Base-by-base conservation (phyloP, 2,888 invertebrate genomes). In the Graphium colonna region DNA sequence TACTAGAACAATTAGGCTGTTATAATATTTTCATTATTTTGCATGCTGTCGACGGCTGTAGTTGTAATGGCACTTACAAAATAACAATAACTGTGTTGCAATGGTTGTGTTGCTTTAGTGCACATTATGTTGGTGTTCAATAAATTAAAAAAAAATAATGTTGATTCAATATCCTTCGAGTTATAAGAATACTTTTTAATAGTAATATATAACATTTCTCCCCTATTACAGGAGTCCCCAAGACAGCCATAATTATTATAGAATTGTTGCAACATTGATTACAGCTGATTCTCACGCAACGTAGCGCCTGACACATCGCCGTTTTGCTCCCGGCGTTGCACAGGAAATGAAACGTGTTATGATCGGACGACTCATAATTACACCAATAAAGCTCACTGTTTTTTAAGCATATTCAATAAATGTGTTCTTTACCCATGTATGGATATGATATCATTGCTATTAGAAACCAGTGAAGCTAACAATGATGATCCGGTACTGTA, bases 361-460 rank as follows among this genome's bases (percentile, higher is more conserved):
- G 40, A 44, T 39, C 39, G 45, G 17, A 18, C 28, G n/a, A 45
- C 10, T 43, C 38, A 16, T 31, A 45, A 51, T 45, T 45, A 45
- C 15, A 39, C 26, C 44, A 39, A n/a, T 43, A 21, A 28, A 51
- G 28, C 38, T 16, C 38, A 44, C 43, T 12, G 33, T 36, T 43
- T 26, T 36, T 36, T 36, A 31, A 9, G n/a, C 36, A 12, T 3
- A n/a, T 36, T 33, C 2, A 13, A 36, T 5, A 10, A 10, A 33
- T 36, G 3, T n/a, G n/a, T 36, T 36, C n/a, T 36, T 9, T 12
- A 16, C 26, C 44, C 38, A 39, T 39, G 47, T 56, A 52, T 55
- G 57, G 57, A 56, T 49, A 66, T 69, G 67, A 69, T 65, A 67
- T 69, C 67, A 71, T 58, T 63, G 60, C 61, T 69, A 66, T 67